Base-by-base conservation (phyloP, 2,797 vertebrate species). In the Poeciliopsis infans region DNA sequence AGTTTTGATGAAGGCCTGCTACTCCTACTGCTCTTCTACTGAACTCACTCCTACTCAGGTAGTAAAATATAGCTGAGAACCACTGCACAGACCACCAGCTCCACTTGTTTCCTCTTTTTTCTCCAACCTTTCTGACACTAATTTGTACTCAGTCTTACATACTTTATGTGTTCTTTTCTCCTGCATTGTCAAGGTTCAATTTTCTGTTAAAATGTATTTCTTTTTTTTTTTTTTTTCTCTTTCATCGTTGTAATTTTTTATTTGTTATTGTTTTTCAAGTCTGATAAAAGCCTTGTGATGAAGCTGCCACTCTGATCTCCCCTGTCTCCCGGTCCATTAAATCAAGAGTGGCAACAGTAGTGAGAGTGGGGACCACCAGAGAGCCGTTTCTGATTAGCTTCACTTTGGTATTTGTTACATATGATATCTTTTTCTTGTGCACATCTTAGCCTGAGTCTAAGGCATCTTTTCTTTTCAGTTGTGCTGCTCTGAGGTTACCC, bases 1-100 rank as follows among this genome's bases (percentile, higher is more conserved):
- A 92, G 88, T 89, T 95, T 95, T 95, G 94, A 92, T 94, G 93
- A 93, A 90, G 90, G 89, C 85, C 90, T 94, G 90, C 89, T 91
- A 94, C 95, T 95, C 94, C 95, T 94, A 95, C 93, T 87, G 77
- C 90, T 87, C 88, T 90, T 90, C 87, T 79, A 85, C 90, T 92
- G 85, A 92, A 91, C 93, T 89, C 74, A 94, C 92, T 93, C 93
- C 93, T 92, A 93, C 93, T 89, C 84, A 72, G 83, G 89, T 94
- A 95, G 95, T 96, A 94, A 94, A 93, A 91, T 89, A 87, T 92
- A 89, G 88, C 87, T 43, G 86, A 90, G 91, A 89, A 94, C 84
- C 91, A 90, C 93, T 82, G 89, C 91, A 85, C 83, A 85, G 93
- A 94, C 91, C 94, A 94, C 93, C 93, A 47, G 91, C 92, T 93